phyloP scores from a whole-genome alignment of 2,113 vertebrate genomes.

The Passer montanus region DNA sequence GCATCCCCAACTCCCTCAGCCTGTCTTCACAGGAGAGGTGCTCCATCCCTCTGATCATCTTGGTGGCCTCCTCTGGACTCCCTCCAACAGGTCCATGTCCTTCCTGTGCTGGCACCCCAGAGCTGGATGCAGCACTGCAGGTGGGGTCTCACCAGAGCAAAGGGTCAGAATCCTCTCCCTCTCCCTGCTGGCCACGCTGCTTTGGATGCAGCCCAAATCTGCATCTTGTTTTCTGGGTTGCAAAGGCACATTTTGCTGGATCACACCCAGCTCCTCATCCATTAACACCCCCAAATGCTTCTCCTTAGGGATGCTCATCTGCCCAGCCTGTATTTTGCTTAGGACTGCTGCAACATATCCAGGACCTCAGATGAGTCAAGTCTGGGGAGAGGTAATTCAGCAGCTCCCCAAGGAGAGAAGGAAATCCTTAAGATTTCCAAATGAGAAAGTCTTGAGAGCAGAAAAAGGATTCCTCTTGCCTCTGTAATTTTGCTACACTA shows the following conservation, averaged over 20 bases:
- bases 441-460: neutral
- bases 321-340: neutral
- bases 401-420: neutral
- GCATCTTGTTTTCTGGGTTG: neutral
- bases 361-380: neutral
- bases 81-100: neutral
- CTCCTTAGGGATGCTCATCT: neutral
- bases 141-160: neutral
- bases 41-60: neutral
- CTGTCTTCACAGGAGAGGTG: neutral
- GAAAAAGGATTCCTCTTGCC: neutral
- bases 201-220: neutral
- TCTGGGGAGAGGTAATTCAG: neutral
- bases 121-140: neutral
- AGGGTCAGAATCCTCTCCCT: neutral
- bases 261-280: neutral
- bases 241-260: neutral
- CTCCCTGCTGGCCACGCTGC: fast-evolving
- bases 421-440: neutral
- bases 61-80: neutral
- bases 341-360: neutral
- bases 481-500: neutral
- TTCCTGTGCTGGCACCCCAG: neutral
- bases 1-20: neutral
- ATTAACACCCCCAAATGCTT: neutral